phyloP scores from a whole-genome alignment of 2,113 vertebrate genomes.

The Oryzias curvinotus region DNA sequence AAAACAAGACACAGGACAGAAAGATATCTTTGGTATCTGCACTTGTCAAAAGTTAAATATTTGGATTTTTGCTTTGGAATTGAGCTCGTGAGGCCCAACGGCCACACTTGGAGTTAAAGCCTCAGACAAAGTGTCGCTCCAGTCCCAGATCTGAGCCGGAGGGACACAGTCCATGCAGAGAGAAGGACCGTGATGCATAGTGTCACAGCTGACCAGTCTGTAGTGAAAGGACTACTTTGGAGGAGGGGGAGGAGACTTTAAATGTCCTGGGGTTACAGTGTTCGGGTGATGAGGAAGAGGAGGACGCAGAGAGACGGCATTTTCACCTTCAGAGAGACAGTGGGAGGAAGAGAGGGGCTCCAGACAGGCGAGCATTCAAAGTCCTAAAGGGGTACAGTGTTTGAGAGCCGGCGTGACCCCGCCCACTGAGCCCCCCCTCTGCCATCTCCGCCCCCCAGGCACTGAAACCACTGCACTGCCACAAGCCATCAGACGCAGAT shows the following conservation, averaged over 20 bases:
- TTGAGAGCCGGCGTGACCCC: slow-evolving; percentile 52
- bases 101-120: slow-evolving; percentile 91
- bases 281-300: slow-evolving; percentile 40
- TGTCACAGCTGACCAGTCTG: slow-evolving; percentile 87
- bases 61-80: slow-evolving; percentile 99
- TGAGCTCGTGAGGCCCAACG: slow-evolving; percentile 95
- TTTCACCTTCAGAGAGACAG: slow-evolving; percentile 68
- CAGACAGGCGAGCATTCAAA: too few relatives aligned
- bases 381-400: too few relatives aligned
- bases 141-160: slow-evolving; percentile 78
- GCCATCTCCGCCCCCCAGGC: slow-evolving; percentile 71
- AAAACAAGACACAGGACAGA: slow-evolving; percentile 72
- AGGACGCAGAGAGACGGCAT: slow-evolving; percentile 44
- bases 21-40: slow-evolving; percentile 99
- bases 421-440: slow-evolving; percentile 53
- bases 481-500: slow-evolving; percentile 13
- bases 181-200: slow-evolving; percentile 97
- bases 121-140: slow-evolving; percentile 78
- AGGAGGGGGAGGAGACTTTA: neutral
- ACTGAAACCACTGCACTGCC: slow-evolving; percentile 53
- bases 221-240: slow-evolving; percentile 47
- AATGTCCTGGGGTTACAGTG: slow-evolving; percentile 54
- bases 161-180: slow-evolving; percentile 86
- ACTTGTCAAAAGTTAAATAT: slow-evolving; percentile 99
- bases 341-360: neutral